These are phyloP conservation scores for Euschistus heros DNA, from an alignment of 1,140 invertebrate genomes.

Conservation along the genomic window DNA sequence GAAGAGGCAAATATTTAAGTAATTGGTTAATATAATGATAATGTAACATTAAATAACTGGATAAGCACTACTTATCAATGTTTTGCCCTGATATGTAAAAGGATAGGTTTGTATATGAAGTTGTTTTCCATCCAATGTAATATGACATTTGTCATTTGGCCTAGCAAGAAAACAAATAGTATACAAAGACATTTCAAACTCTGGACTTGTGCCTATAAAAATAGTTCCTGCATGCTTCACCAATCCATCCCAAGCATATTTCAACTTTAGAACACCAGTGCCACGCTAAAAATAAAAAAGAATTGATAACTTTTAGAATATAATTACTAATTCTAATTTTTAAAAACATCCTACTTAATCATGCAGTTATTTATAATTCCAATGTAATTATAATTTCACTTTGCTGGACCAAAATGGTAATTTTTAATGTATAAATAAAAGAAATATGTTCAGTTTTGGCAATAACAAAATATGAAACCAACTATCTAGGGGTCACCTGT, in stretches of 20 bases:
- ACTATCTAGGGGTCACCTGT: too few species aligned
- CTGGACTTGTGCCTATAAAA: constrained; percentile 85
- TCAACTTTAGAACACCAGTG: constrained; percentile 55
- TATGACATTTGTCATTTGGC: constrained; percentile 55
- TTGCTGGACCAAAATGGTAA: constrained; percentile 9
- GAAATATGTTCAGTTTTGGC: too few species aligned
- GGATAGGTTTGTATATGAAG: constrained; percentile 61
- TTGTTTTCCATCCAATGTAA: constrained; percentile 55
- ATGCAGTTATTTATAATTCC: too few species aligned
- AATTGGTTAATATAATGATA: too few species aligned
- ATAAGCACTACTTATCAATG: constrained; percentile 63
- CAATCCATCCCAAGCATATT: constrained; percentile 58
- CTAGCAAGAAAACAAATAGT: constrained; percentile 71
- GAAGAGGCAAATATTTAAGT: too few species aligned
- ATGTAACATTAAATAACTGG: constrained; percentile 13
- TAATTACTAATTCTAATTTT: too few species aligned
- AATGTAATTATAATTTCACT: not conserved
- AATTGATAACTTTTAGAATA: not conserved
- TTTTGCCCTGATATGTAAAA: constrained; percentile 60
- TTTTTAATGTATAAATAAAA: too few species aligned
- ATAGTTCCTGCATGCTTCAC: constrained; percentile 68
- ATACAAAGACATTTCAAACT: constrained; percentile 84
- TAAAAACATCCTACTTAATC: too few species aligned
- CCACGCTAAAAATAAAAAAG: constrained; percentile 45
- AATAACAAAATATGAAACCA: too few species aligned